Base-by-base conservation (phyloP, 2,797 vertebrate genomes). In the Octomys mimax region DNA sequence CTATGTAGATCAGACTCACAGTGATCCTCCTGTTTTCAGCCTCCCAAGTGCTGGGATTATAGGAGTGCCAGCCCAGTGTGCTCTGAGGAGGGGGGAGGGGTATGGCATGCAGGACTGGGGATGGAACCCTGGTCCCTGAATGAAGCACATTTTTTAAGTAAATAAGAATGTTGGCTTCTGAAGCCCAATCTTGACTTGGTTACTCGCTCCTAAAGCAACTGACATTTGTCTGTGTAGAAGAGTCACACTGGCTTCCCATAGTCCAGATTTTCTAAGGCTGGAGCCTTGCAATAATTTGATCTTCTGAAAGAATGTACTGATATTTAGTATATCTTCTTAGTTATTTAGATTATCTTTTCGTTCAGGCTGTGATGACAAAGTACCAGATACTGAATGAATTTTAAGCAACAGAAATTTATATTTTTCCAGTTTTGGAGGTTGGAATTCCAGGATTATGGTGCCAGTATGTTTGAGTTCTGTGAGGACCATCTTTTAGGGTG, bases 141-240 rank as follows among this genome's bases (percentile, higher is more conserved):
- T 84, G 78, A 82, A 85, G 46, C 49, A 64, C 21, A 59, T 57
- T 79, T 92, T 93, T 31, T 68, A 57, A 57, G 59, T 71, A 89
- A 78, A 62, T 4, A 52, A 9, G 62, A 85, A 33, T 21, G 24
- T 26, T 85, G 82, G 33, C 54, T 24, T 89, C 91, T 68, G 70
- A 84, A 95, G 3, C 61, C 59, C n/a, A 82, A 31, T n/a, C 8
- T 88, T 26, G 24, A 42, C 7, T 70, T 88, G 57, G 61, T 86
- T 87, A 54, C 28, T 54, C 26, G 49, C 36, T 95, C 36, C 62
- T 22, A 21, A 36, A 7, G 12, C 46, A 84, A 31, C 8, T 71
- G 57, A 61, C 21, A 1, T 3, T 18, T 57, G 39, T 59, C 61
- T 46, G 6, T 91, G 46, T 22, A 80, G 24, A 39, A 87, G 28